Conservation (phyloP, 1,140 invertebrate species). For the Cydia fagiglandana region DNA sequence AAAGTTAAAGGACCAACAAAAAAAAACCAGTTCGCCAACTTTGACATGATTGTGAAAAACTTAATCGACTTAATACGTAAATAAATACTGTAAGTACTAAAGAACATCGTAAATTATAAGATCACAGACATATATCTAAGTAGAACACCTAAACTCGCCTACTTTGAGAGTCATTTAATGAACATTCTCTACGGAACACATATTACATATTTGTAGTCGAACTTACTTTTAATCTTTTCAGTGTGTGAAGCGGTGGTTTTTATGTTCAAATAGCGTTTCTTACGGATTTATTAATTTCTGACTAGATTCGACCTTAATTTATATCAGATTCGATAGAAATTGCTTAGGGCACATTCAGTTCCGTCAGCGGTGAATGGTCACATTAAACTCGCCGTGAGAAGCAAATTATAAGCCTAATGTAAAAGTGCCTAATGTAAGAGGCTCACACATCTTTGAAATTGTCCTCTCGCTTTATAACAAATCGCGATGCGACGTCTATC, state of each 20-base stretch:
- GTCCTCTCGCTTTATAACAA: background rate
- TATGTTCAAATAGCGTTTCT: background rate
- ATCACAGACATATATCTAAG: constrained; percentile 16
- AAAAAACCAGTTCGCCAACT: constrained; percentile 46
- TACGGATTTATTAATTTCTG: background rate
- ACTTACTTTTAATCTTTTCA: background rate
- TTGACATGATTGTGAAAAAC: constrained; percentile 45
- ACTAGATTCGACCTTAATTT: background rate
- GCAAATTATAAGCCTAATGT: background rate
- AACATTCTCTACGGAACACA: background rate
- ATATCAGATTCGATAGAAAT: background rate
- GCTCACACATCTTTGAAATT: background rate
- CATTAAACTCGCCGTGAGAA: background rate
- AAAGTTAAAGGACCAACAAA: constrained; percentile 51
- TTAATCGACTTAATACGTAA: constrained; percentile 64
- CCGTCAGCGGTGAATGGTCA: background rate
- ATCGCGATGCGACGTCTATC: background rate
- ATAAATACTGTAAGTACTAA: constrained; percentile 79
- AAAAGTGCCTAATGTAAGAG: background rate
- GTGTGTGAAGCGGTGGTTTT: background rate
- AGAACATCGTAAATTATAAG: constrained; percentile 47
- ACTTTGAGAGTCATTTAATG: background rate
- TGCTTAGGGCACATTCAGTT: background rate
- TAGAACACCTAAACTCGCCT: background rate
- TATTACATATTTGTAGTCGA: background rate